Conservation (phyloP, 2,113 vertebrate genomes). For the Caranx melampygus region DNA sequence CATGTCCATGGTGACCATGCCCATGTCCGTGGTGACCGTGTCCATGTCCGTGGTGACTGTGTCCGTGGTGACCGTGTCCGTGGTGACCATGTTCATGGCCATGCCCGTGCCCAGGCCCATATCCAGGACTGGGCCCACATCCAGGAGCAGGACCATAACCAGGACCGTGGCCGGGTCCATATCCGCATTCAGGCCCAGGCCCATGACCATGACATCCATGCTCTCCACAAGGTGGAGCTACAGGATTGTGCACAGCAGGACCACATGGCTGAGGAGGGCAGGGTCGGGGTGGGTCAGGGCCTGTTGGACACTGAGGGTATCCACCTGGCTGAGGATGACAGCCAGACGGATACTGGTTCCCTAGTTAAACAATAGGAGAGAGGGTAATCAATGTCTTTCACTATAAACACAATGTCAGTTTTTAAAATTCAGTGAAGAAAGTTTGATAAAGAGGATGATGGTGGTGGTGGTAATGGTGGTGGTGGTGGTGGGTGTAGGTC, state of each 20-base stretch:
- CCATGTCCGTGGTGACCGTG: neutral
- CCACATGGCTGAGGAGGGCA: slow-evolving; percentile 11
- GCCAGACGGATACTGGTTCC: slow-evolving; percentile 13
- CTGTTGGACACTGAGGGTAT: slow-evolving; percentile 2
- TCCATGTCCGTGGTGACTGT: neutral
- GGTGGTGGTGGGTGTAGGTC: neutral
- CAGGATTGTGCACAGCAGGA: neutral
- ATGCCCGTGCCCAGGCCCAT: neutral
- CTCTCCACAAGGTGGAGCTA: slow-evolving; percentile 13
- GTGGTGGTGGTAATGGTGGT: too few relatives aligned
- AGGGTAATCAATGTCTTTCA: neutral
- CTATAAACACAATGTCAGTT: neutral
- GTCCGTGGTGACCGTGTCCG: neutral
- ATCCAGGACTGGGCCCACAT: neutral
- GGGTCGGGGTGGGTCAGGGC: neutral
- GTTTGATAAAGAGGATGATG: neutral
- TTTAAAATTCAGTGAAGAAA: neutral
- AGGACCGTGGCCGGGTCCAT: neutral
- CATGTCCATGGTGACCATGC: neutral
- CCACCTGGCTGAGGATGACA: slow-evolving; percentile 1
- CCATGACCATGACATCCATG: neutral
- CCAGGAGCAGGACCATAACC: neutral
- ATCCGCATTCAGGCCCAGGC: neutral
- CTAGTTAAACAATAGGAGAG: neutral
- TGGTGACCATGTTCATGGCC: neutral